Base-by-base conservation (phyloP, 2,797 vertebrate species). In the Pipistrellus pygmaeus region DNA sequence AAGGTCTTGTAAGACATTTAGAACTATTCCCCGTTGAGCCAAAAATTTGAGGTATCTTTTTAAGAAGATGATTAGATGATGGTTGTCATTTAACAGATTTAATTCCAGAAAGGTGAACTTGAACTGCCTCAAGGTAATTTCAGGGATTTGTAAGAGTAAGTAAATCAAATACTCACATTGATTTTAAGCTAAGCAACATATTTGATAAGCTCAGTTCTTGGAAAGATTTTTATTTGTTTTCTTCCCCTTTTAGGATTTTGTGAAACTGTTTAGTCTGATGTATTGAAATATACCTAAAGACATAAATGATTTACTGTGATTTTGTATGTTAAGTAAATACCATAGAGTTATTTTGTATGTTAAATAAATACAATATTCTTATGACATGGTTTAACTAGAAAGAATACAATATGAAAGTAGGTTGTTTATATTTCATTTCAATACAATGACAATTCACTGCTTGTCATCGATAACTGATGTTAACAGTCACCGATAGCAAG, bases 51-150 rank as follows among this genome's bases (percentile, higher is more conserved):
- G 60, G 38, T 53, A 32, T 91, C 18, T 95, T 98, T 97, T 94
- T 94, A 95, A 95, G 71, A 86, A 96, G 86, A 90, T 27, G 83
- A 8, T 0, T 73, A 88, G 80, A 78, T 78, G 84, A 92, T 51
- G 25, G 77, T 96, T 96, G 75, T 93, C 93, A 95, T 69, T 87
- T 96, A 96, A 97, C 91, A 97, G 96, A 57, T 66, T 9, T n/a
- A 94, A 89, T 88, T 95, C 46, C 82, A 69, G 27, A 80, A 66
- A 96, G 2, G 20, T 81, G 77, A 97, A 96, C 85, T 98, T 97
- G 96, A 96, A 94, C 96, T 96, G 82, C 95, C 90, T 93, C 91
- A 66, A 96, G 87, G 88, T 95, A 96, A 97, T 97, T 96, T 95
- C 30, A 72, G 71, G 96, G 96, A 95, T 48, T 94, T 96, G 94